Percentiles rank a stretch among this genome's conserved stretches.
phyloP scores from a whole-genome alignment of 2,797 vertebrate species.

The Halcyon badia region DNA sequence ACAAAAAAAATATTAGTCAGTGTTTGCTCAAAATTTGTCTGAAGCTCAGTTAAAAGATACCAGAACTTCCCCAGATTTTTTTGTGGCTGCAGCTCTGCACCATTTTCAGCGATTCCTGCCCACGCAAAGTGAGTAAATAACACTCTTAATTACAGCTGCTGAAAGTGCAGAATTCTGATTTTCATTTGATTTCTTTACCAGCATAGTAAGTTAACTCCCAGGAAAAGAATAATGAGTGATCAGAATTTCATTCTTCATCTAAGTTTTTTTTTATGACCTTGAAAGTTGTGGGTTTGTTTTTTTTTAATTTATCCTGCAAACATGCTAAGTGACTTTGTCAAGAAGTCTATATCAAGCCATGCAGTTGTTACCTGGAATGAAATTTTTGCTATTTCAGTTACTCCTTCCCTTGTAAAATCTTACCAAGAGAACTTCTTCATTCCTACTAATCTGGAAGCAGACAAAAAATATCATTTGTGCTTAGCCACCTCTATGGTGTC shows the following conservation, averaged over 20 bases:
- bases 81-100: not conserved
- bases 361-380: not conserved
- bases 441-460: not conserved
- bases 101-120: not conserved
- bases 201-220: not conserved
- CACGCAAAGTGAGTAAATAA: not conserved
- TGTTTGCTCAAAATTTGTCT: not conserved
- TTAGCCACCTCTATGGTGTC: not conserved
- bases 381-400: not conserved
- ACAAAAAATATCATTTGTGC: not conserved
- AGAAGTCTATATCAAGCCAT: not conserved
- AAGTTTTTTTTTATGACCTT: not conserved
- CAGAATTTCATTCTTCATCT: not conserved
- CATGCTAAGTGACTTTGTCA: not conserved
- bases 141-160: not conserved
- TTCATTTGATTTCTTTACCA: not conserved
- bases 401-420: not conserved
- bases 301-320: not conserved
- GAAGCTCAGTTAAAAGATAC: not conserved
- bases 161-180: not conserved
- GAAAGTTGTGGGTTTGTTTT: not conserved
- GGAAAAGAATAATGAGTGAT: not conserved
- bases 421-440: not conserved
- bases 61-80: too few relatives aligned
- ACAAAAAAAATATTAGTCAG: not conserved